phyloP scores from a whole-genome alignment of 1,140 invertebrate species.

The Ditylenchus dipsaci region DNA sequence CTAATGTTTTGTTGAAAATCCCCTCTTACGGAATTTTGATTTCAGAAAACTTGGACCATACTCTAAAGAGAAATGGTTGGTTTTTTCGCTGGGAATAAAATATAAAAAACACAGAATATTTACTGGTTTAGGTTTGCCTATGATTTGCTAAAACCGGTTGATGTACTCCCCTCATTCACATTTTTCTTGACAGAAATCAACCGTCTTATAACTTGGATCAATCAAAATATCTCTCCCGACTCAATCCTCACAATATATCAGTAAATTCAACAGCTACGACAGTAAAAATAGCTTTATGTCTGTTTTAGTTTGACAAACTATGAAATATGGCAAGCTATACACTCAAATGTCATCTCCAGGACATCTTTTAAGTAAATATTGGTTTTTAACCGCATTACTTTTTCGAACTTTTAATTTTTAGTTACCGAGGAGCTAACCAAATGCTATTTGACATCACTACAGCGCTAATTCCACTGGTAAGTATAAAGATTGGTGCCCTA shows the following conservation, averaged over 20 bases:
- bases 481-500: too few species aligned
- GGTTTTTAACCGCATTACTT: neutral
- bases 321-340: conserved; percentile 35
- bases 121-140: conserved; percentile 3
- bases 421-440: conserved; percentile 38
- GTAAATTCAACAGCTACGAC: too few species aligned
- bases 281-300: too few species aligned
- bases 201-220: conserved; percentile 25
- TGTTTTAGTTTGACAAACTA: conserved; percentile 27
- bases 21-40: neutral
- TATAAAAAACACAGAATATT: neutral
- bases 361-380: conserved; percentile 33
- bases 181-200: conserved; percentile 28
- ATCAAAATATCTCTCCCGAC: conserved; percentile 31
- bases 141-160: conserved; percentile 23
- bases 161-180: conserved; percentile 31
- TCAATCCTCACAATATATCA: conserved; percentile 34
- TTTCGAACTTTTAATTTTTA: neutral
- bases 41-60: conserved; percentile 18
- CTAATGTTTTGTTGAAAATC: too few species aligned
- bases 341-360: conserved; percentile 14
- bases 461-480: neutral
- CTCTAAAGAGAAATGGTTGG: conserved; percentile 24
- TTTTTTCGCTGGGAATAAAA: neutral
- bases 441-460: conserved; percentile 34